Evolutionary conservation across 2,113 vertebrate genomes (phyloP).

Genomic region (Corythornis cristatus): DNA sequence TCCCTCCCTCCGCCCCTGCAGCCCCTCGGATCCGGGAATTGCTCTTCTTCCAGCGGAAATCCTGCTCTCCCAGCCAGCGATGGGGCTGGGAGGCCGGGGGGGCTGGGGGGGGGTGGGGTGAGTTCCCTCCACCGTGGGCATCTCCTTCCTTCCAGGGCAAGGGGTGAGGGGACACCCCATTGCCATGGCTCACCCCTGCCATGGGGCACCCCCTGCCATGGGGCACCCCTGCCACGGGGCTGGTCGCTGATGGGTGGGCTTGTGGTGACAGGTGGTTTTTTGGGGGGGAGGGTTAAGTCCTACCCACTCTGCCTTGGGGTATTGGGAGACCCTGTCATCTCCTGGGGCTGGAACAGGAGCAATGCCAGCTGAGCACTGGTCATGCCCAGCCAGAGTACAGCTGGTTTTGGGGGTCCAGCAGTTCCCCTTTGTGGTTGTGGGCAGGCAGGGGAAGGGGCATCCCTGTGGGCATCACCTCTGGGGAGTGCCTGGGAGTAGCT

Average conservation of each 20-base stretch:
- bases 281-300: too few species aligned
- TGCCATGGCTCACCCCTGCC: too few species aligned
- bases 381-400: not conserved
- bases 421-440: too few species aligned
- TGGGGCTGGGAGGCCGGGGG: not conserved
- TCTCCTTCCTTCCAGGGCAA: not conserved
- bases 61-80: slow-evolving; percentile 41
- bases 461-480: accelerated
- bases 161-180: not conserved
- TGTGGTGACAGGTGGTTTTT: not conserved
- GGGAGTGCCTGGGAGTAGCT: not conserved
- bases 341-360: not conserved
- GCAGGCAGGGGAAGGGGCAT: not conserved
- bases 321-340: not conserved
- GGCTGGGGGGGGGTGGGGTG: not conserved
- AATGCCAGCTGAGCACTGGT: not conserved
- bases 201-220: not conserved
- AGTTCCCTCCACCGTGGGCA: not conserved
- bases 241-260: not conserved
- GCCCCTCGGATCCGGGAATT: slow-evolving; percentile 68
- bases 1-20: slow-evolving; percentile 39
- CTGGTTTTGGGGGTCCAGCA: not conserved
- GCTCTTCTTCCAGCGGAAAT: slow-evolving; percentile 69
- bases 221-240: not conserved
- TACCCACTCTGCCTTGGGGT: not conserved